Conservation (phyloP, 2,888 invertebrate genomes). For the Amphimallon solstitiale region DNA sequence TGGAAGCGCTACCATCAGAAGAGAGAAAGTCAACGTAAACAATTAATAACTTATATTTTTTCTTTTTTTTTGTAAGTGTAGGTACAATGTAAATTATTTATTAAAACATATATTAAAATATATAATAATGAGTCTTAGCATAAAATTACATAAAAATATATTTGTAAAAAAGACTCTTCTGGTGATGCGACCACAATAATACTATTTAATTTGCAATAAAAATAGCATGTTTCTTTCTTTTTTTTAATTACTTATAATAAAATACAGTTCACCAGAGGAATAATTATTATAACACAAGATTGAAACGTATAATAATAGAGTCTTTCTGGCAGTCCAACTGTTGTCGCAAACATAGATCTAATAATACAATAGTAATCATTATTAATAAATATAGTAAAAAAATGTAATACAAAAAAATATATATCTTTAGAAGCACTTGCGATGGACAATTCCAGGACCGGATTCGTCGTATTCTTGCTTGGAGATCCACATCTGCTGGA, state of each 20-base stretch:
- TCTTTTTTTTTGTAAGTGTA: slow-evolving; percentile 21
- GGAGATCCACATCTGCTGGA: slow-evolving; percentile 96
- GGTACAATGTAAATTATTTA: slow-evolving; percentile 25
- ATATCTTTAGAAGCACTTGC: slow-evolving; percentile 89
- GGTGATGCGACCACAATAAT: slow-evolving; percentile 28
- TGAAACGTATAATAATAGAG: slow-evolving; percentile 38
- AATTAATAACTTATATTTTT: slow-evolving; percentile 34
- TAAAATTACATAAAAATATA: slow-evolving; percentile 32
- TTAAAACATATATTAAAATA: slow-evolving; percentile 25
- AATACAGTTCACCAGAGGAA: slow-evolving; percentile 39
- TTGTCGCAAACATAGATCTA: slow-evolving; percentile 38
- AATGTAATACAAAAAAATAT: too few species aligned
- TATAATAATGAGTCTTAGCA: slow-evolving; percentile 18
- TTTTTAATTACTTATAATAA: slow-evolving; percentile 39
- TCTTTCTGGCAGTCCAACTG: slow-evolving; percentile 43
- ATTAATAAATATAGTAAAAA: slow-evolving; percentile 37
- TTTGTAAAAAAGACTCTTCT: slow-evolving; percentile 32
- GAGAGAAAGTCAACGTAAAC: slow-evolving; percentile 13
- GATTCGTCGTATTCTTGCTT: slow-evolving; percentile 98
- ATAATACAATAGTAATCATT: slow-evolving; percentile 39
- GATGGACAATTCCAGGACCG: slow-evolving; percentile 94
- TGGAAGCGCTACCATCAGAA: slow-evolving; percentile 26
- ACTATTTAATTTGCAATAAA: slow-evolving; percentile 15
- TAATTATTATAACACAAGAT: slow-evolving; percentile 37
- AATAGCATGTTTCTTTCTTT: slow-evolving; percentile 32